Evolutionary conservation across 2,113 vertebrate species (phyloP).

Genomic region (Tragelaphus imberbis): DNA sequence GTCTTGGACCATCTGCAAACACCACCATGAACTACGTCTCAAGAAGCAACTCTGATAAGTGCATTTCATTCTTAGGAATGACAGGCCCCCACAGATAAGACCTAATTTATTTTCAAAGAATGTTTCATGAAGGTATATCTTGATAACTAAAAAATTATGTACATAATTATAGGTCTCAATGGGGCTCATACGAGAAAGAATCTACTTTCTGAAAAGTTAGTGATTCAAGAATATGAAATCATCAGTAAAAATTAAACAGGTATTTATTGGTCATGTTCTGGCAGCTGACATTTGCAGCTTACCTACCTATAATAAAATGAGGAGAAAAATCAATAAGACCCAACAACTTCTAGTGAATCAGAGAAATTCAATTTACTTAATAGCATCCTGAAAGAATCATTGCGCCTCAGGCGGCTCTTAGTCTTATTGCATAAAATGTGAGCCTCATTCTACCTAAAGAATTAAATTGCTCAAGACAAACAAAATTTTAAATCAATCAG

Average conservation of each 20-base stretch:
- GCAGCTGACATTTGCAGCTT: not conserved
- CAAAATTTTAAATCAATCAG: conserved; percentile 16
- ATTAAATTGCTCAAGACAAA: conserved; percentile 13
- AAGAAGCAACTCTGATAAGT: not conserved
- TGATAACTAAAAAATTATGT: not conserved
- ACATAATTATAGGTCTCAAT: not conserved
- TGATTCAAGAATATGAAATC: not conserved
- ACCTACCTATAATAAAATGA: not conserved
- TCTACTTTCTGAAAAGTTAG: not conserved
- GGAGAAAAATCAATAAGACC: not conserved
- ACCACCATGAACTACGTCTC: not conserved
- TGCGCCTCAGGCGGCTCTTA: not conserved
- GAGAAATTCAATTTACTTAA: not conserved
- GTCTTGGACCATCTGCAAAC: not conserved
- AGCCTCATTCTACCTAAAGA: not conserved
- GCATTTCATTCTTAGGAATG: not conserved
- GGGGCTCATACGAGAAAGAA: not conserved
- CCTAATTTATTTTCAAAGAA: not conserved
- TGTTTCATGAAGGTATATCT: not conserved
- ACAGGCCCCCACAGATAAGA: not conserved
- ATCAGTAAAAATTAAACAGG: not conserved
- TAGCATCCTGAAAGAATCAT: not conserved
- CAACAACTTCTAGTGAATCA: not conserved
- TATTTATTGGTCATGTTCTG: not conserved
- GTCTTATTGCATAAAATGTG: not conserved